Percentiles rank a stretch among this genome's conserved stretches.
phyloP scores from a whole-genome alignment of 2,113 vertebrate genomes.

The Tachycineta bicolor region DNA sequence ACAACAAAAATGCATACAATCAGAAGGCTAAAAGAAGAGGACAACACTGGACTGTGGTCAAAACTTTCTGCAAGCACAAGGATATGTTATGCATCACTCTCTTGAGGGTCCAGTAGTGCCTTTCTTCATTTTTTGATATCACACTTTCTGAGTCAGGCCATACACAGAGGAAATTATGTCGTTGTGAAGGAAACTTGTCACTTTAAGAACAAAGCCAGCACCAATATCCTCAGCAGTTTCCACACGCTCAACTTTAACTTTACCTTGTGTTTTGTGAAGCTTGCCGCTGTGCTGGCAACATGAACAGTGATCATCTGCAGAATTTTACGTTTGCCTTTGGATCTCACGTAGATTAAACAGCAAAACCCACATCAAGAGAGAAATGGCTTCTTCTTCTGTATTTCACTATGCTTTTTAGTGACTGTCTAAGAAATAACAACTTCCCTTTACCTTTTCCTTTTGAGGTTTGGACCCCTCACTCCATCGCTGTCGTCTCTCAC shows the following conservation, averaged over 20 bases:
- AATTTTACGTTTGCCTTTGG: neutral
- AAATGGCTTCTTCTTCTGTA: neutral
- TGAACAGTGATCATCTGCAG: neutral
- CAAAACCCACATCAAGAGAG: neutral
- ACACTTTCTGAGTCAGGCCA: neutral
- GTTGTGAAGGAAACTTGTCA: neutral
- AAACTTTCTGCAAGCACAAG: neutral
- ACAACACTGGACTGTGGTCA: neutral
- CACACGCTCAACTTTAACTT: rapidly evolving
- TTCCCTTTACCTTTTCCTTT: neutral
- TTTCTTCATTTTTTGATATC: neutral
- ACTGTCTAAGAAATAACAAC: neutral
- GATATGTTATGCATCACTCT: neutral
- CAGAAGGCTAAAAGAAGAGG: too few relatives aligned
- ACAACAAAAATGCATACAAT: too few relatives aligned
- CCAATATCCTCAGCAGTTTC: neutral
- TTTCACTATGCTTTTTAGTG: neutral
- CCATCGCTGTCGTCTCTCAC: neutral
- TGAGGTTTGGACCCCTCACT: neutral
- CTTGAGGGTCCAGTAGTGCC: neutral
- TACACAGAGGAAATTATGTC: neutral
- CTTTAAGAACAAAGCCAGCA: neutral
- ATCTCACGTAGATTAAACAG: neutral
- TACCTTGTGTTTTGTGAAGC: neutral
- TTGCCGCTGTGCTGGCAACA: neutral